Evolutionary conservation across 1,140 invertebrate species (phyloP), one percentile per base, ranked within the genome.

Genomic region (Elysia chlorotica): DNA sequence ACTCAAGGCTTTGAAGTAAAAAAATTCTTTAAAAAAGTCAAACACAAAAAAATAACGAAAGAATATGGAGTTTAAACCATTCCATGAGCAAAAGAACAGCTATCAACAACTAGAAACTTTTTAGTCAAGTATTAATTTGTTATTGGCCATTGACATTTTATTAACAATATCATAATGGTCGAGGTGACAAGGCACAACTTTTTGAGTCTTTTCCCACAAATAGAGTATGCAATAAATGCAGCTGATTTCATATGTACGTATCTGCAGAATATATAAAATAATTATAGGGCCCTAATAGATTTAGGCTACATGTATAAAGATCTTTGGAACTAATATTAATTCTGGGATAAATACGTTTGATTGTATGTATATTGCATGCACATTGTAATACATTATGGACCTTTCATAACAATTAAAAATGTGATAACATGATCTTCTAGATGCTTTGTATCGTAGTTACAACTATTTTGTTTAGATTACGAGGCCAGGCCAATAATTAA

Each of bases 181-280:
- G 63, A 65, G 41, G 28, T 65, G 2, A 65, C 63, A 19, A 65
- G 63, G 28, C 35, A 65, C 6, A 65, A 65, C 37, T 65, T 65
- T 65, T 30, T 25, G 37, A 23, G 10, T 1, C 19, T 65, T 33
- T 65, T 37, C 38, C 63, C 63, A 41, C 37, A 6, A 10, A 59
- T 21, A 59, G 56, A 17, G 25, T 59, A 21, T 6, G 25, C 56
- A 17, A 17, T 59, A 10, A 59, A 25, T 10, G 25, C 17, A 17
- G 17, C 25, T 17, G 56, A 59, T 59, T 48, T 48, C n/a, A 48
- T 48, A 14, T 10, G 41, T 48, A 48, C 10, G 41, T 14, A 48
- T 48, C 41, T 48, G 10, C 41, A 14, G 10, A n/a, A n/a, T n/a
- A 14, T 48, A n/a, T 14, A 10, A 48, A 48, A n/a, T 48, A 14